Conservation (phyloP, 2,888 invertebrate genomes). For the Apamea anceps region DNA sequence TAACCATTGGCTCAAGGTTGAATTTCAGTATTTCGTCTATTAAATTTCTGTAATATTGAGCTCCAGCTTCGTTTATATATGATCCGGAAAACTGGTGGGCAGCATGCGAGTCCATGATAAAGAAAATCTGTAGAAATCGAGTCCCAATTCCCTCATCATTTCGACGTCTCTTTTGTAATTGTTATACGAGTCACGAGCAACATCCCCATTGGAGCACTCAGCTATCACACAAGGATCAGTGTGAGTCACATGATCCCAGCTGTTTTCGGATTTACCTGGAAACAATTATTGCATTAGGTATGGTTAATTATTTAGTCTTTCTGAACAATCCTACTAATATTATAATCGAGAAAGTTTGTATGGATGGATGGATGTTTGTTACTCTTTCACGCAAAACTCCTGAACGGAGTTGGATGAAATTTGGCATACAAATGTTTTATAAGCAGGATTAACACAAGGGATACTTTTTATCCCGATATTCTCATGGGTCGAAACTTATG, state of each 20-base stretch:
- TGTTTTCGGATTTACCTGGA: conserved; percentile 89
- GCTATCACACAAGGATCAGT: conserved; percentile 81
- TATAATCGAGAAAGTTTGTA: too few relatives aligned
- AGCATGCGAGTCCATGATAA: conserved; percentile 92
- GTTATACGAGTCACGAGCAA: conserved; percentile 91
- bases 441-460: too few relatives aligned
- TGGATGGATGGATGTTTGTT: too few relatives aligned
- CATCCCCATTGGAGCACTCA: conserved; percentile 87
- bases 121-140: conserved; percentile 90
- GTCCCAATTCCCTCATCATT: conserved; percentile 83
- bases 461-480: too few relatives aligned
- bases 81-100: conserved; percentile 88
- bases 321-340: too few relatives aligned
- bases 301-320: too few relatives aligned
- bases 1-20: conserved; percentile 91
- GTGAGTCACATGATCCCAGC: conserved; percentile 91
- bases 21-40: conserved; percentile 90
- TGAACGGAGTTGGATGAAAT: too few relatives aligned
- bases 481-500: too few relatives aligned
- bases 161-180: conserved; percentile 89
- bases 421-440: too few relatives aligned
- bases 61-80: conserved; percentile 88
- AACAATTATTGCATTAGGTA: too few relatives aligned
- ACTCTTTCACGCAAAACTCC: too few relatives aligned
- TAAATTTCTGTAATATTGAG: conserved; percentile 81